Evolutionary conservation across 2,888 invertebrate genomes (phyloP).

Genomic region (Eulithis testata): DNA sequence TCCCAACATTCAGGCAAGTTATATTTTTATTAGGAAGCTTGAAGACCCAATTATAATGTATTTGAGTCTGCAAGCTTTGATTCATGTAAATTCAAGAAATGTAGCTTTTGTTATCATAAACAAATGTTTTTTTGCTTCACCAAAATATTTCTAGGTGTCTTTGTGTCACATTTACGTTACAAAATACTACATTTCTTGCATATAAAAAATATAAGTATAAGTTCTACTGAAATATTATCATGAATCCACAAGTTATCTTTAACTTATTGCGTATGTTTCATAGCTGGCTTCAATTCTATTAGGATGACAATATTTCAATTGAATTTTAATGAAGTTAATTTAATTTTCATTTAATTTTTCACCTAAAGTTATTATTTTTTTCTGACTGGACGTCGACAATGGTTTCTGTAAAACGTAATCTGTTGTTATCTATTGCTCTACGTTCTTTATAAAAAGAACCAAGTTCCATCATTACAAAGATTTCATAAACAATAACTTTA

Average conservation of each 20-base stretch:
- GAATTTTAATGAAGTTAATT: conserved; percentile 12
- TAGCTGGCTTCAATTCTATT: not conserved
- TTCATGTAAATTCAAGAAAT: conserved; percentile 36
- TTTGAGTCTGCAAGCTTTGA: conserved; percentile 56
- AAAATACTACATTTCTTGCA: conserved; percentile 43
- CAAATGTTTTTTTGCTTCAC: not conserved
- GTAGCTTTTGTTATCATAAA: conserved; percentile 4
- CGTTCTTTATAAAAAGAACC: not conserved
- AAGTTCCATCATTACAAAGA: not conserved
- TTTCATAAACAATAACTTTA: conserved; percentile 32
- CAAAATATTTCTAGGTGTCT: not conserved
- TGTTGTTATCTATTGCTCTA: not conserved
- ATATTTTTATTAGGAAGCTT: conserved; percentile 51
- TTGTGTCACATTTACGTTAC: conserved; percentile 3
- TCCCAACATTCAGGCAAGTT: conserved; percentile 98
- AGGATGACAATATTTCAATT: conserved; percentile 22
- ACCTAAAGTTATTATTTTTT: conserved; percentile 23
- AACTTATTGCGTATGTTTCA: not conserved
- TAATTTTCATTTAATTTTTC: conserved; percentile 3
- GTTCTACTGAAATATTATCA: conserved; percentile 20
- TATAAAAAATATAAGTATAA: conserved; percentile 10
- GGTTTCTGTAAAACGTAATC: no score
- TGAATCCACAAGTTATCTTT: not conserved
- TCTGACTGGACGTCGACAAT: no score
- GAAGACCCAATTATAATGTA: conserved; percentile 59